Evolutionary conservation across 2,113 vertebrate species (phyloP), one percentile per base, ranked within the genome.

Genomic region (Heptranchias perlo): DNA sequence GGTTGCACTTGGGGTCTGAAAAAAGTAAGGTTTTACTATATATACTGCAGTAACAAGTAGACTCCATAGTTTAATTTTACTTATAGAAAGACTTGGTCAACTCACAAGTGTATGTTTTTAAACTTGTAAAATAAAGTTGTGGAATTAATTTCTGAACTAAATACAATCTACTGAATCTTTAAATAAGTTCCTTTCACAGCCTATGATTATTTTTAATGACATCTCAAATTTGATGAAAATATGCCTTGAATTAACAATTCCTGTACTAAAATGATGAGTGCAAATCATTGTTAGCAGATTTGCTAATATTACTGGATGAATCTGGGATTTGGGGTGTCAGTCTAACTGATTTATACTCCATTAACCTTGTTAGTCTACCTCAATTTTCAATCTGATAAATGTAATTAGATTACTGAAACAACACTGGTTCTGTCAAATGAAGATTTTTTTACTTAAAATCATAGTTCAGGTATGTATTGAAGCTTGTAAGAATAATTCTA

Each of bases 321-420:
- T 91, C 87, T 58, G 11, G 10, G 49, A 89, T 35, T 14, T 58
- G 49, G 52, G 11, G 44, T 86, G 21, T 49, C 44, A 35, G 52
- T 64, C 54, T 62, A 92, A 92, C 54, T 2, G 89, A 92, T 92
- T n/a, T 92, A 91, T 61, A 92, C 61, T 92, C 58, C 35, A 62
- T 39, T 61, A 93, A 25, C 58, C 35, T 93, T 62, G 35, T 93
- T 39, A 39, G 89, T 93, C 35, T 7, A 93, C 64, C 89, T 93
- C 58, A 92, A 64, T n/a, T 62, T 93, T 58, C 35, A 93, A 93
- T 39, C 58, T 93, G 89, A 62, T 58, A 93, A 39, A 93, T 93
- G 58, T 61, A 62, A 62, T 64, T 64, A 93, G 14, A 93, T 62
- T 93, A 62, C 89, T 64, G 58, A 93, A 58, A 93, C 35, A 62